Base-by-base conservation (phyloP, 2,113 vertebrate species). In the Corythaeola cristata region DNA sequence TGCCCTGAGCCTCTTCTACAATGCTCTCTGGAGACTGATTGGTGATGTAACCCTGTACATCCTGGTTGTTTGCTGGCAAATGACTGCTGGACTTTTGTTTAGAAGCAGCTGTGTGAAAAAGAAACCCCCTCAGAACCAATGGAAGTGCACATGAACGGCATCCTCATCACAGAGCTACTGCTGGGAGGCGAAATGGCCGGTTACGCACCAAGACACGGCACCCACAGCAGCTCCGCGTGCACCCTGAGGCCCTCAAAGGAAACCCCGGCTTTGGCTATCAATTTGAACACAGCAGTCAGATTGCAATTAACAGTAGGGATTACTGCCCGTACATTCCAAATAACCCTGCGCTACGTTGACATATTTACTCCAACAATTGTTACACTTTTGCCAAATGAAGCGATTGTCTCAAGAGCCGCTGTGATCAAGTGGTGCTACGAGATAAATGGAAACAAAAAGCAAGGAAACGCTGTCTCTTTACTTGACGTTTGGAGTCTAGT, bases 1-100 rank as follows among this genome's bases (percentile, higher is more conserved):
- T 99, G 97, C 99, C 99, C 98, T 99, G 99, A 47, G 99, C 99
- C 98, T 99, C 99, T 98, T 99, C 99, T 98, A 99, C 99, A 98
- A 99, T 99, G 99, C 99, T 99, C 98, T 99, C 99, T 97, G 99
- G 98, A 96, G 99, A 99, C 98, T 99, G 99, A 99, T 98, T 98
- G 98, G 98, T 98, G 97, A 98, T 98, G 98, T 98, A 98, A 98
- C 98, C 98, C 98, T 98, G 98, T 96, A 98, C 98, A 98, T 98
- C 98, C 98, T 98, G 98, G 98, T 97, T 98, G 98, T 98, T 98
- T 97, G 98, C 96, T 98, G 98, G 98, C 98, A 98, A 98, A 98
- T 98, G 98, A 97, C 99, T 98, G 97, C 98, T 99, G 97, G 99
- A 99, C 98, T 99, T 99, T 98, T 99, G 99, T 98, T 99, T 99